Evolutionary conservation across 2,888 invertebrate species (phyloP), one percentile per base, ranked within the genome.

Genomic region (Drosophila formosana): DNA sequence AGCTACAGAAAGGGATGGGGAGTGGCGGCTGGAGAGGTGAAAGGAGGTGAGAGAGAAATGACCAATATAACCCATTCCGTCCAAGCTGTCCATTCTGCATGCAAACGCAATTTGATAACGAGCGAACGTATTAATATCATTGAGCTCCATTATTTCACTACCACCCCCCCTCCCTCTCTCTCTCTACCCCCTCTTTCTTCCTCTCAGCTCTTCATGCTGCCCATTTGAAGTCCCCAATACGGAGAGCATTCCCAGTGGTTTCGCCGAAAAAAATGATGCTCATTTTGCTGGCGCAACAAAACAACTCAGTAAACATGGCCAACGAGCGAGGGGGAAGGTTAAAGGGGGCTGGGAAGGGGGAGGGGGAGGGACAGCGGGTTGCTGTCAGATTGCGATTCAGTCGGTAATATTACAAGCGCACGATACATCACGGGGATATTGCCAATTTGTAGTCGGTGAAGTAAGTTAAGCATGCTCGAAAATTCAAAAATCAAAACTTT

Each of bases 121-220:
- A 90, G 90, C 88, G 90, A 90, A 90, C 90, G 79, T 89, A 90
- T 90, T 89, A 90, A 90, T 90, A 90, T 90, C 82, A 88, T 89
- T 88, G 89, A 77, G 75, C 77, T 67, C 85, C 89, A 87, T 88
- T 86, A 86, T 78, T 82, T 80, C 73, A 67, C 37, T 50, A 0
- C 58, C 49, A 23, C 3, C 5, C n/a, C 23, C 46, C 25, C 26
- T 4, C 11, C 9, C 23, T 1, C 28, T 4, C 7, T 8, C 39
- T 4, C 8, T 18, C 18, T 18, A 18, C 8, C 45, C 5, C 23
- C 47, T n/a, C 8, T 13, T 6, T 6, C 9, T 37, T 34, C 18
- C 25, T 1, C 3, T 23, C 18, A 18, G 18, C 18, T 18, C 18
- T 18, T 18, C 18, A 18, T 18, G 6, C 23, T 8, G 11, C 8